Evolutionary conservation across 2,797 vertebrate genomes (phyloP), one percentile per base, ranked within the genome.

Genomic region (Chelmon rostratus): DNA sequence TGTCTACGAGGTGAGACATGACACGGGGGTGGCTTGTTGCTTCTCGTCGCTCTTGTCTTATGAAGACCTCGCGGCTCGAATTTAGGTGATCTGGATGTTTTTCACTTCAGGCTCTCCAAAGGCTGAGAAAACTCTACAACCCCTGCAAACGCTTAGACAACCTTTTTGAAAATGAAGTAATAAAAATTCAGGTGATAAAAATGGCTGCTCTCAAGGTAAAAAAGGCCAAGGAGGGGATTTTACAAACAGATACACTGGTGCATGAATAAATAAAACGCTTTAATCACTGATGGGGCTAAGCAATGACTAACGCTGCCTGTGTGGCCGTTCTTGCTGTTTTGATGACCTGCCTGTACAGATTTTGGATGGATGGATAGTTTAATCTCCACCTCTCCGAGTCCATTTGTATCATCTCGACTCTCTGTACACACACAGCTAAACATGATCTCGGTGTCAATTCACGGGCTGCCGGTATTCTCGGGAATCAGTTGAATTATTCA

Each of bases 1-100:
- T 0, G 97, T 99, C 57, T 98, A 98, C 0, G 97, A 98, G 97
- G 97, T 98, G 89, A 96, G 95, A 75, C 25, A 49, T 18, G 1
- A 23, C 21, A 68, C 31, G 67, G 46, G 33, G 76, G 53, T 58
- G 59, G 31, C 47, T 81, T 81, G 38, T 53, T 75, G 28, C 77
- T 72, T 76, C 25, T 74, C 21, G 8, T 8, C 0, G 5, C 25
- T 54, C 15, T 76, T 38, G 18, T 65, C 47, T 21, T 68, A 42
- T 54, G 13, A 59, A 53, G n/a, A 63, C 16, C 38, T 47, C 54
- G 13, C 12, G n/a, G 59, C 19, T 65, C 2, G 42, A 54, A 33
- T 78, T 76, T 46, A 23, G 49, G 15, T 56, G 57, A 70, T 70
- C 62, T 18, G 70, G 37, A 40, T 52, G 38, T 74, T 58, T n/a